Conservation (phyloP, 1,140 invertebrate species). For the Sipha flava region DNA sequence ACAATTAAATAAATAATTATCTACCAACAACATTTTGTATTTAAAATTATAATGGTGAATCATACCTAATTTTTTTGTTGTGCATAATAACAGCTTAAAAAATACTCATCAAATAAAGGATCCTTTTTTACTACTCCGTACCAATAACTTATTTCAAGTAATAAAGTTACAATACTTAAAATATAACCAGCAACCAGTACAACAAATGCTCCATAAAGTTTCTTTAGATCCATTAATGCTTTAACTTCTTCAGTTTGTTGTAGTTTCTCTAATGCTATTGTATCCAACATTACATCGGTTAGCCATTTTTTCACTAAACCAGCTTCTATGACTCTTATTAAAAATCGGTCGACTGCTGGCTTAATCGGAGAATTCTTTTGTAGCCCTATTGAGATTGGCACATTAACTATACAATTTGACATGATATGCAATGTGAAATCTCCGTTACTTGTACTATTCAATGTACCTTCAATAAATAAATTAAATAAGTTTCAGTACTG, state of each 20-base stretch:
- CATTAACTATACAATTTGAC: slow-evolving; percentile 66
- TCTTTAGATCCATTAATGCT: slow-evolving; percentile 63
- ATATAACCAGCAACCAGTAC: slow-evolving; percentile 59
- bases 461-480: neutral
- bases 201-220: slow-evolving; percentile 65
- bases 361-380: slow-evolving; percentile 70
- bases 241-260: slow-evolving; percentile 49
- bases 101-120: slow-evolving; percentile 63
- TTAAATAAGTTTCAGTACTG: no score
- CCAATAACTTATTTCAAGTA: slow-evolving; percentile 58
- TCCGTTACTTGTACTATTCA: slow-evolving; percentile 44
- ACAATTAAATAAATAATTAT: neutral
- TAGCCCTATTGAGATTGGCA: slow-evolving; percentile 68
- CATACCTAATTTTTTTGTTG: neutral
- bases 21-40: neutral
- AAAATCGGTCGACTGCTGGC: slow-evolving; percentile 55
- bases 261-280: slow-evolving; percentile 45
- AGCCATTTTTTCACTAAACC: slow-evolving; percentile 72
- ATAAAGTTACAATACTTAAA: slow-evolving; percentile 50
- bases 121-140: slow-evolving; percentile 54
- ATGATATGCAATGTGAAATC: slow-evolving; percentile 61
- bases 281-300: slow-evolving; percentile 57
- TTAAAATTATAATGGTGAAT: neutral
- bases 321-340: slow-evolving; percentile 59
- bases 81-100: slow-evolving; percentile 39